phyloP scores from a whole-genome alignment of 2,888 invertebrate genomes.

The Phortica magna region DNA sequence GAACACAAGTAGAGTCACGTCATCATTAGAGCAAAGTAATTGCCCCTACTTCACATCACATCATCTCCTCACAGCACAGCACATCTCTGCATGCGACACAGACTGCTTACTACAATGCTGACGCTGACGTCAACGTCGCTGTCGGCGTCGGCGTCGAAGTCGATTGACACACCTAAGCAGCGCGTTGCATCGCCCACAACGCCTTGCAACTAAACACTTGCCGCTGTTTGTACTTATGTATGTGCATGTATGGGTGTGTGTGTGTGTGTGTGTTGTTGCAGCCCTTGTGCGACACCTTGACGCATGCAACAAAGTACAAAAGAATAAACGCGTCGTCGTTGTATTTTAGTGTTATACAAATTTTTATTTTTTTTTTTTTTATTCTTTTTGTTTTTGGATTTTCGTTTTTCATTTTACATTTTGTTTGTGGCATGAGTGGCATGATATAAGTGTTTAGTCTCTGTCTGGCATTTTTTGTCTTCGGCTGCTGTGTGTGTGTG shows the following conservation, averaged over 20 bases:
- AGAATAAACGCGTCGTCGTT: background rate
- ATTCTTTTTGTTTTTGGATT: slow-evolving; percentile 1
- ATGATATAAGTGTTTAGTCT: slow-evolving; percentile 33
- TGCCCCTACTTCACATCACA: slow-evolving; percentile 19
- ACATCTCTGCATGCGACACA: too few relatives aligned
- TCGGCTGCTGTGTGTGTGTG: background rate
- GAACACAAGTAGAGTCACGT: background rate
- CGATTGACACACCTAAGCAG: too few relatives aligned
- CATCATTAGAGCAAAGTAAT: slow-evolving; percentile 33
- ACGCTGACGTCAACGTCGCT: too few relatives aligned
- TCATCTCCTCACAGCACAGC: background rate
- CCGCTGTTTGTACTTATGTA: background rate
- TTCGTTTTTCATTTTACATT: background rate
- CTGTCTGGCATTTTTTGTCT: slow-evolving; percentile 21
- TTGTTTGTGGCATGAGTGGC: background rate
- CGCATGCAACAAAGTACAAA: slow-evolving; percentile 6
- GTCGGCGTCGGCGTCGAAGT: too few relatives aligned
- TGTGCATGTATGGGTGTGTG: background rate
- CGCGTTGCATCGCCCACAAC: background rate
- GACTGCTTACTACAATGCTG: too few relatives aligned
- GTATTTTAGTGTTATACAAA: background rate
- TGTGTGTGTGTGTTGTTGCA: background rate
- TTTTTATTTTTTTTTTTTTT: background rate
- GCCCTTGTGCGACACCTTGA: slow-evolving; percentile 22
- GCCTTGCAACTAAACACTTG: background rate